Base-by-base conservation (phyloP, 2,797 vertebrate genomes). In the Acipenser transmontanus region DNA sequence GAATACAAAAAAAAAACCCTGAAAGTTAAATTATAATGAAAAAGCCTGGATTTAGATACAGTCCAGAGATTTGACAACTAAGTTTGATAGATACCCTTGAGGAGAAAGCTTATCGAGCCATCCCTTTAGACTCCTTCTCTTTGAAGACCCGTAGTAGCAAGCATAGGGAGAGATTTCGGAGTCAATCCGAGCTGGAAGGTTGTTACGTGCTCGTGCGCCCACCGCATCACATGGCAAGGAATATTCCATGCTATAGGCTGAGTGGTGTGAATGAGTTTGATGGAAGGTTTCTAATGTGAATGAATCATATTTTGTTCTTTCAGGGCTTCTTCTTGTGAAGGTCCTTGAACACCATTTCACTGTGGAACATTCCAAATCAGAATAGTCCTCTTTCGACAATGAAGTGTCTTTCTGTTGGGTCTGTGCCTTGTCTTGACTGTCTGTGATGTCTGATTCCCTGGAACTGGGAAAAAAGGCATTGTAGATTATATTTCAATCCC, bases 51-150 rank as follows among this genome's bases (percentile, higher is more conserved):
- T 70, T 67, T 72, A 71, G 73, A 60, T 69, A 48, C n/a, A 1
- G 59, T 60, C 50, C 6, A 63, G 62, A 78, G 49, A 61, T 64
- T 70, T 68, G 75, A 72, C 72, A 74, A 76, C 76, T 50, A 68
- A 68, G 64, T 6, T 0, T 1, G 13, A 13, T 9, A 2, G 61
- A 68, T 85, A 98, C 95, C 96, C 89, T 80, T 98, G 95, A 75
- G 96, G 96, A 0, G 95, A 99, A 17, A 98, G 91, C 76, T 99
- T 99, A 84, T 99, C 96, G 81, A 99, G 86, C 97, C 97, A 99
- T 11, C 95, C 96, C 12, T 85, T 85, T 85, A 92, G 97, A 70
- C 85, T 68, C 64, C 84, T 85, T 65, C 74, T 81, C 65, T 80
- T 76, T 17, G 88, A 82, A 0, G 85, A 76, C 63, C 92, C 90